Evolutionary conservation across 2,113 vertebrate species (phyloP), one percentile per base, ranked within the genome.

Genomic region (Craseonycteris thonglongyai): DNA sequence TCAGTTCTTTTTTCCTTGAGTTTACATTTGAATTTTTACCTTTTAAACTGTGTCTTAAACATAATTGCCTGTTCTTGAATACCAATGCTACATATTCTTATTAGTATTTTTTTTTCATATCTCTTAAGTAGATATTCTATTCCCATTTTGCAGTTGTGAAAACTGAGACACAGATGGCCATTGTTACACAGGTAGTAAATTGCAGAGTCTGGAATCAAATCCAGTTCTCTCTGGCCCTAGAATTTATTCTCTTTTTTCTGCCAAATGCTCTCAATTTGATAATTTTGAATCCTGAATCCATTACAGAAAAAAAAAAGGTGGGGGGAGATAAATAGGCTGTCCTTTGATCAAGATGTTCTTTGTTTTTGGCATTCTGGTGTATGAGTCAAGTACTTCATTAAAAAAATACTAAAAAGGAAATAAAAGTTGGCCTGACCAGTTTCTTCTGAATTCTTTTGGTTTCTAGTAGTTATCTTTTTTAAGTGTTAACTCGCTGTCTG

Each of bases 1-100:
- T 61, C 58, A 61, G 58, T 61, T 61, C 58, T 61, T 61, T 59
- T 59, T 28, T 28, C 89, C 12, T 18, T 82, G 21, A 79, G 30
- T 89, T 83, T 86, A 72, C 69, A 86, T 95, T 86, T 95, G 49
- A 93, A 93, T 69, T 65, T 89, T 94, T 71, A 91, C 16, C 42
- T 89, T 91, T 89, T 63, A 82, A 78, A 45, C 42, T 90, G 18
- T 65, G 40, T 92, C 47, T 59, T 90, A 66, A 58, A 30, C 81
- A 49, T 87, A 80, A 56, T 63, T 54, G 3, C 5, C 16, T 33
- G 84, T 84, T 81, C 75, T 69, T 51, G 38, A 72, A 26, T 69
- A 71, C 30, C 22, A 45, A 5, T 21, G 26, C 15, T 78, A 1
- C 9, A 9, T 38, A 18, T 5, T 74, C 7, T 72, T 72, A 61